Conservation (phyloP, 2,113 vertebrate species). For the Ciconia stormi region DNA sequence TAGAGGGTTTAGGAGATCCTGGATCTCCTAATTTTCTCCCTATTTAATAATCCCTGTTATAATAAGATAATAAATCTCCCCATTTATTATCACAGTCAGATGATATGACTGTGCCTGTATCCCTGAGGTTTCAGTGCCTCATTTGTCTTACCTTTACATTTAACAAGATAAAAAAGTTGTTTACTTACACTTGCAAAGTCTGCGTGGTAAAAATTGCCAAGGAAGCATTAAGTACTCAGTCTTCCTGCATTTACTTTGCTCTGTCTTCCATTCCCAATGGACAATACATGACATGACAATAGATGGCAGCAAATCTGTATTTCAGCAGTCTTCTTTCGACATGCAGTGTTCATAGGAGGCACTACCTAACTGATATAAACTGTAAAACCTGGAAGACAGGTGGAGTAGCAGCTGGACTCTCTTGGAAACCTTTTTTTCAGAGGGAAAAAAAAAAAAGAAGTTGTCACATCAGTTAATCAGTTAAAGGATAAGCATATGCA, state of each 20-base stretch:
- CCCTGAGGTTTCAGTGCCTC: background rate
- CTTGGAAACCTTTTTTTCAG: background rate
- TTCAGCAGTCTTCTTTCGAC: background rate
- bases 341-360: background rate
- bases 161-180: background rate
- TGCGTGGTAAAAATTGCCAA: slow-evolving; percentile 6
- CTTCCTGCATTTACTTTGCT: background rate
- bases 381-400: background rate
- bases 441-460: background rate
- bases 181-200: slow-evolving; percentile 2
- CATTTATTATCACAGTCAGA: background rate
- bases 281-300: too few relatives aligned
- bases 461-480: background rate
- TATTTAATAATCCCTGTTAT: too few relatives aligned
- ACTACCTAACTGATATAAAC: background rate
- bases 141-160: slow-evolving; percentile 17
- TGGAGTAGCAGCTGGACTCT: background rate
- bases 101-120: background rate
- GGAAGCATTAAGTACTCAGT: background rate
- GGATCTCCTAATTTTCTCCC: too few relatives aligned
- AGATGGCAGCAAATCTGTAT: slow-evolving; percentile 23
- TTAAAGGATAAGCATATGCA: background rate
- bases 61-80: background rate
- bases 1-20: background rate
- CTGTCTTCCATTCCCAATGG: background rate